Evolutionary conservation across 2,797 vertebrate species (phyloP).

Genomic region (Paguma larvata): DNA sequence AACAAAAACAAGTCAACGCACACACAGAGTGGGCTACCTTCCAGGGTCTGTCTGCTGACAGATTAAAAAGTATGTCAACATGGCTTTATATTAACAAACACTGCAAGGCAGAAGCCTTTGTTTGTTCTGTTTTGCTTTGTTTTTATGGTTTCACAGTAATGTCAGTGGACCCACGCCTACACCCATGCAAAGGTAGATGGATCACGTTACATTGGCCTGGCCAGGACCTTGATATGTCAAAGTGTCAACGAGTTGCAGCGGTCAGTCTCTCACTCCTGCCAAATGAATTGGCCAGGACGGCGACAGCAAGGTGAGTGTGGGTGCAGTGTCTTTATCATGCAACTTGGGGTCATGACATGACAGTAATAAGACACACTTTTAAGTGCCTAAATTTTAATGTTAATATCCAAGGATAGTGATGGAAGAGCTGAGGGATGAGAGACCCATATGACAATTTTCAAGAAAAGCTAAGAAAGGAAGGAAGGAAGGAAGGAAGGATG

Average conservation of each 20-base stretch:
- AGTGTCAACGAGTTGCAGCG: neutral
- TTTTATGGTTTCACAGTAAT: constrained; percentile 3
- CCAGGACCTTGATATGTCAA: neutral
- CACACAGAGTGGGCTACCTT: constrained; percentile 56
- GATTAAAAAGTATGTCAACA: constrained; percentile 79
- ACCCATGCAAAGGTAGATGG: neutral
- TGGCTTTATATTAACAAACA: constrained; percentile 69
- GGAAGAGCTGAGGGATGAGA: neutral
- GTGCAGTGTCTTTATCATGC: neutral
- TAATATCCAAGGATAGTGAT: neutral
- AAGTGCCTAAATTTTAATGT: constrained; percentile 25
- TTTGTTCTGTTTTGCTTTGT: constrained; percentile 62
- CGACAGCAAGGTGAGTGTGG: neutral
- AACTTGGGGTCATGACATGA: neutral
- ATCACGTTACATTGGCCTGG: neutral
- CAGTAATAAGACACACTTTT: constrained; percentile 2
- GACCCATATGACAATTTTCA: neutral
- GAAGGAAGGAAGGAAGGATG: too few relatives aligned
- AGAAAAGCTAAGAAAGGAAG: neutral
- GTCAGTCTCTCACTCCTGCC: neutral
- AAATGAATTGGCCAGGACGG: neutral
- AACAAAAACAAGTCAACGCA: constrained; percentile 60
- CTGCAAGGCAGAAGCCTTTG: constrained; percentile 42
- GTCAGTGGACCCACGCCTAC: neutral
- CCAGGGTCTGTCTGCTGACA: constrained; percentile 71